Base-by-base conservation (phyloP, 2,113 vertebrate genomes). In the Rana temporaria region DNA sequence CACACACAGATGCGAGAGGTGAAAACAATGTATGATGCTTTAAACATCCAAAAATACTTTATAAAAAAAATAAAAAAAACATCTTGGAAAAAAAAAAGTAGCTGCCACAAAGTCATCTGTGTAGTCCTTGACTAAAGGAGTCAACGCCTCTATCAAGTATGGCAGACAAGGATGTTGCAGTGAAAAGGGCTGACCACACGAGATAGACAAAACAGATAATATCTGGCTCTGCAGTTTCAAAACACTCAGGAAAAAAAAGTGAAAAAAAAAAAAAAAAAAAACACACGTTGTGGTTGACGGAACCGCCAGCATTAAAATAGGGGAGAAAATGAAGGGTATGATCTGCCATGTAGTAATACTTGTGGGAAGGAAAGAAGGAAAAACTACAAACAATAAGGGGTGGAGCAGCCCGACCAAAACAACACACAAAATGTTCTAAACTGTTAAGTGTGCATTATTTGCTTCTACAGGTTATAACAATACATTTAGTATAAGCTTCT, bases 321-420 rank as follows among this genome's bases (percentile, higher is more conserved):
- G 42, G 12, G 42, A 12, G 42, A 12, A 48, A 48, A 48, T 12
- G 9, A 48, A 48, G 11, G 2, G 11, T 12, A 2, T 12, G 42
- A 1, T 48, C 7, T 48, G 42, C 42, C 42, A 48, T 11, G 63
- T 3, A 34, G 52, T 15, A 67, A 26, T 15, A 64, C 16, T 56
- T 26, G 52, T 32, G 56, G 38, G 24, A 5, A 34, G 4, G 26
- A 42, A 20, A 79, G 16, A 34, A 73, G 53, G 17, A 30, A 20
- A 60, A 72, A 48, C 30, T 68, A 15, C 18, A 22, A 64, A 73
- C 59, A 81, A 71, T 71, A 62, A 73, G 59, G 68, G 79, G 79
- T 81, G 79, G 68, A 81, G 79, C 59, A 72, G 48, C 2, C 11
- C 53, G 14, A 48, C 16, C 34, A 67, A 68, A 79, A 59, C 48